phyloP scores from a whole-genome alignment of 2,797 vertebrate species.

The Melanotaenia pygmaea region DNA sequence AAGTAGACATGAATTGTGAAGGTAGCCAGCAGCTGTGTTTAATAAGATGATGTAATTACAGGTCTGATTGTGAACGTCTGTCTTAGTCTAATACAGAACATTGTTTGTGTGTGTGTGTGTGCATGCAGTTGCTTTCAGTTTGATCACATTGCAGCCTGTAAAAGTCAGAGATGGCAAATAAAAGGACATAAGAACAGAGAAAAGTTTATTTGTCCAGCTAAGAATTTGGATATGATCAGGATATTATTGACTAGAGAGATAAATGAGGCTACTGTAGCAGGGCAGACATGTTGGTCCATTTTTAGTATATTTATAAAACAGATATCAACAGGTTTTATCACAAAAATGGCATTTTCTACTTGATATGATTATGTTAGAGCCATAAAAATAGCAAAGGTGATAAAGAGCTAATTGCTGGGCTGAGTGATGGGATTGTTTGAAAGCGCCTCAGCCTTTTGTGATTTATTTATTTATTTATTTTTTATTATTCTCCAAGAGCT shows the following conservation, averaged over 20 bases:
- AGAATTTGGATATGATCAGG: conserved; percentile 11
- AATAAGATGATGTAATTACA: conserved; percentile 42
- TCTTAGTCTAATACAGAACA: background rate
- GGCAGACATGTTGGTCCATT: background rate
- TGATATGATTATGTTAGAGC: background rate
- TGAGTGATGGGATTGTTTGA: background rate
- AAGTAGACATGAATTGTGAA: conserved; percentile 28
- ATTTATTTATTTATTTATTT: background rate
- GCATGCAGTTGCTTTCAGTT: conserved; percentile 8
- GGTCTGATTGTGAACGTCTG: conserved; percentile 27
- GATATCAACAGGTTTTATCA: background rate
- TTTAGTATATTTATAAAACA: background rate
- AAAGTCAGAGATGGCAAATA: conserved; percentile 9
- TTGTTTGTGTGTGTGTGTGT: background rate
- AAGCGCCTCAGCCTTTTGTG: background rate
- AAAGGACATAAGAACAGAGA: conserved; percentile 1
- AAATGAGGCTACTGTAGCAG: background rate
- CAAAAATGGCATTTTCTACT: background rate
- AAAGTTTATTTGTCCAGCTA: conserved; percentile 7
- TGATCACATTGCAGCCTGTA: background rate
- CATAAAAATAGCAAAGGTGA: background rate
- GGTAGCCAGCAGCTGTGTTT: conserved; percentile 42
- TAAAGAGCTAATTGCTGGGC: background rate
- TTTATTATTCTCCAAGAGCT: background rate
- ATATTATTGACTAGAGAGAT: background rate